Base-by-base conservation (phyloP, 2,113 vertebrate species). In the Accipiter cooperii region DNA sequence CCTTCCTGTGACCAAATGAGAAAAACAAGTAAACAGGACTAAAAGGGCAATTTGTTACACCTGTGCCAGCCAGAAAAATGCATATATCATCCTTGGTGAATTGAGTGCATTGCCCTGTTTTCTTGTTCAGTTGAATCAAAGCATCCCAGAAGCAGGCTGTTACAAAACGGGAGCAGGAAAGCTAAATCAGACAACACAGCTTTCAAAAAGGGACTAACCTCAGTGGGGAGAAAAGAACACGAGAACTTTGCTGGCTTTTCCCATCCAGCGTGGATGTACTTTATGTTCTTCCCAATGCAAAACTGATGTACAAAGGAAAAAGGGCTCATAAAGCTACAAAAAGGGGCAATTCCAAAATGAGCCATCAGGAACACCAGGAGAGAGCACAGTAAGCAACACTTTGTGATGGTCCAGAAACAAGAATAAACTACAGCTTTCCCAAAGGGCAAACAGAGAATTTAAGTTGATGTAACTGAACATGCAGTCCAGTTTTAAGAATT, bases 11-110 rank as follows among this genome's bases (percentile, higher is more conserved):
- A 83, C 75, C 7, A 3, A 74, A 54, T 18, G 25, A 54, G 49
- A 73, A 90, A 81, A 94, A 93, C 82, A 90, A 90, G 82, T 57
- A 87, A 79, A 93, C 82, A 95, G 65, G 89, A 87, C 74, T 61
- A 55, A 89, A 94, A 93, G 89, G 82, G 70, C 74, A 89, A 65
- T 73, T 80, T 85, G 63, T 52, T 80, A 90, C 57, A 89, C 80
- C 80, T 65, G 64, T 90, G 91, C 83, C 87, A 91, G 75, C 17
- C 90, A 89, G 81, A 79, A 83, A 82, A 89, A 85, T 25, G 40
- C 54, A 69, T 14, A 89, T 21, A 7, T 2, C 79, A 54, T 66
- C 96, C 87, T 93, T 19, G 28, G 90, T 74, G 95, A 79, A 66
- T 85, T 69, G 75, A 91, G 40, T 66, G 66, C 63, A 73, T 11